Evolutionary conservation across 2,888 invertebrate genomes (phyloP), one percentile per base, ranked within the genome.

Genomic region (Spialia ferax): DNA sequence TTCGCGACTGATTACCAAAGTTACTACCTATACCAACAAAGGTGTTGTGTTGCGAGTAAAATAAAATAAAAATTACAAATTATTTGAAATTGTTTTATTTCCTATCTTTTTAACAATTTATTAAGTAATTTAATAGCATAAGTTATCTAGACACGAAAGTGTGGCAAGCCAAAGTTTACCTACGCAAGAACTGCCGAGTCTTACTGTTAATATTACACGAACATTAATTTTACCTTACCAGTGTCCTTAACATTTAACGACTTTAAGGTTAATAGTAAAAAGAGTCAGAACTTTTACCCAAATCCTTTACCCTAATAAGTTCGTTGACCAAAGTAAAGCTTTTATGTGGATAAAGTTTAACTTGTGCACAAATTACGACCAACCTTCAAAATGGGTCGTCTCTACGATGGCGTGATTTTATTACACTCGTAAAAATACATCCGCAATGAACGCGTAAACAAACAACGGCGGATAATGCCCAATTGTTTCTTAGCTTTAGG

Each of bases 401-500:
- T 29, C 8, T 29, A 48, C 29, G 8, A 48, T 15, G n/a, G 38
- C 59, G 50, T 52, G 65, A 65, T 65, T 65, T 65, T 59, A 65
- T 59, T 57, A 26, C 23, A 22, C 48, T 65, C 65, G 72, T 74
- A 69, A 54, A 71, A 73, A 73, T 68, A 68, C 63, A 70, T 66
- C 56, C 56, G 55, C 70, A 68, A 71, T 72, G 68, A 68, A 74
- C 68, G 64, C 71, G 70, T 75, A 73, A 74, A 72, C 71, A 73
- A 70, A 70, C 71, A 70, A 72, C 70, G 66, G 62, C 62, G 63
- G 65, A 69, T 75, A 75, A 72, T 72, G 70, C 71, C 70, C 71
- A 74, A 75, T 73, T 77, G 71, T 74, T 74, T 72, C 64, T 56
- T 62, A 69, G 71, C 71, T 71, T 74, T 70, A 72, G 66, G 69